A percentile compares a stretch with the other conserved stretches of the same genome.
Conservation (phyloP, 2,888 invertebrate species). For the Allacma fusca region DNA sequence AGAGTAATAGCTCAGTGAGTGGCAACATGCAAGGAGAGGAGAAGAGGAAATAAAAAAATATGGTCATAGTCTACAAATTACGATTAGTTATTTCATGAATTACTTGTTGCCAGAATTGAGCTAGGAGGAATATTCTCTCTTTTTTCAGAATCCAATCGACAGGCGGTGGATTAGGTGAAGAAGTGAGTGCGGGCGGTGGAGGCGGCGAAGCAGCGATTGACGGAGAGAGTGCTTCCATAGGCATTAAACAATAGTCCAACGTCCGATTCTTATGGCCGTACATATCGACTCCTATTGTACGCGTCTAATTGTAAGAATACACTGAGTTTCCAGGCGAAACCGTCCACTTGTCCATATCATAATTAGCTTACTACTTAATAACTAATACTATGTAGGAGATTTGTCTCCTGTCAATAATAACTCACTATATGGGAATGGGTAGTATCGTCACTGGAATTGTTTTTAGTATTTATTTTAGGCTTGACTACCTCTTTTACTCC, state of each 20-base stretch:
- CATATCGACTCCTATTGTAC: slow-evolving; percentile 50
- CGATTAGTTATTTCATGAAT: slow-evolving; percentile 63
- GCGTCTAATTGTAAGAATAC: not conserved
- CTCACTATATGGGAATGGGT: too few relatives aligned
- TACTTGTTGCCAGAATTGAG: slow-evolving; percentile 97
- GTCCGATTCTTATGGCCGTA: slow-evolving; percentile 61
- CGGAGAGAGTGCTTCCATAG: slow-evolving; percentile 58
- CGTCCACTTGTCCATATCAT: slow-evolving; percentile 8
- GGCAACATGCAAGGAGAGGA: too few relatives aligned
- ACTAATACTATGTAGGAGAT: not conserved
- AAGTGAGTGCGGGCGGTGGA: slow-evolving; percentile 53
- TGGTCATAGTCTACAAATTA: slow-evolving; percentile 13
- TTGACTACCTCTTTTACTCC: too few relatives aligned
- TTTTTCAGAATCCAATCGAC: slow-evolving; percentile 98
- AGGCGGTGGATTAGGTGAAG: slow-evolving; percentile 64
- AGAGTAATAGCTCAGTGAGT: too few relatives aligned
- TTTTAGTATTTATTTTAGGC: too few relatives aligned
- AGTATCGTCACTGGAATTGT: too few relatives aligned
- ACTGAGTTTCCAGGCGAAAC: slow-evolving; percentile 13
- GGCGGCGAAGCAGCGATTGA: slow-evolving; percentile 58
- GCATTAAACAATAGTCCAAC: slow-evolving; percentile 59
- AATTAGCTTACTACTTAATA: not conserved
- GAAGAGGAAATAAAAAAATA: not conserved
- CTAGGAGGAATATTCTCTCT: slow-evolving; percentile 90
- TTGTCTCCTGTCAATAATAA: not conserved